Base-by-base conservation (phyloP, 2,113 vertebrate genomes). In the Corythornis cristatus region DNA sequence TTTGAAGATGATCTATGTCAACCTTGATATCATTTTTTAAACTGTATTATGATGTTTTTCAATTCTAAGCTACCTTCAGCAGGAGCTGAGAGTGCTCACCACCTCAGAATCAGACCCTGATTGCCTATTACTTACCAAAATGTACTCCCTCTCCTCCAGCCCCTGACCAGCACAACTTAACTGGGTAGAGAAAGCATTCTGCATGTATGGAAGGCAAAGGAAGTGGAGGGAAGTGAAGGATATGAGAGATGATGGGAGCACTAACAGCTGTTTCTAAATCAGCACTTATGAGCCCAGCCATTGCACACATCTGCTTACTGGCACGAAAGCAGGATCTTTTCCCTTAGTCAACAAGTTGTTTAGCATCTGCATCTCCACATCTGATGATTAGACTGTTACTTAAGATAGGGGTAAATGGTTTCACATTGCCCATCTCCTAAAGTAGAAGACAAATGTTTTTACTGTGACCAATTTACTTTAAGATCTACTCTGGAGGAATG, bases 301-400 rank as follows among this genome's bases (percentile, higher is more conserved):
- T 97, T 88, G 84, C 95, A 91, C 94, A 97, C 97, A 98, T 98
- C 96, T 98, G 97, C 95, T 98, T 84, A 96, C 94, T 87, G 97
- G 95, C 95, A 96, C 97, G 96, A 98, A 95, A 94, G 91, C 67
- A 94, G 86, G 85, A 97, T 97, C 95, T 94, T 98, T 98, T 97
- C 96, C 95, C 97, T 98, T 97, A 97, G 95, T 98, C 96, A 93
- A 97, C 97, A 98, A 97, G 94, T 94, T 94, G 84, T 43, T 90
- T 94, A 94, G 57, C 97, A 98, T 98, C 98, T 98, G 98, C 93
- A 96, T 98, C 97, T 96, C 96, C 92, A 96, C 93, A 91, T 98
- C 91, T 98, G 98, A 98, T 98, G 97, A 98, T 97, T 97, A 97
- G 96, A 96, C 95, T 97, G 93, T 97, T 98, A 92, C 97, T 98